Percentiles rank a stretch among this genome's conserved stretches.
Conservation (phyloP, 2,113 vertebrate genomes). For the Neogobius melanostomus region DNA sequence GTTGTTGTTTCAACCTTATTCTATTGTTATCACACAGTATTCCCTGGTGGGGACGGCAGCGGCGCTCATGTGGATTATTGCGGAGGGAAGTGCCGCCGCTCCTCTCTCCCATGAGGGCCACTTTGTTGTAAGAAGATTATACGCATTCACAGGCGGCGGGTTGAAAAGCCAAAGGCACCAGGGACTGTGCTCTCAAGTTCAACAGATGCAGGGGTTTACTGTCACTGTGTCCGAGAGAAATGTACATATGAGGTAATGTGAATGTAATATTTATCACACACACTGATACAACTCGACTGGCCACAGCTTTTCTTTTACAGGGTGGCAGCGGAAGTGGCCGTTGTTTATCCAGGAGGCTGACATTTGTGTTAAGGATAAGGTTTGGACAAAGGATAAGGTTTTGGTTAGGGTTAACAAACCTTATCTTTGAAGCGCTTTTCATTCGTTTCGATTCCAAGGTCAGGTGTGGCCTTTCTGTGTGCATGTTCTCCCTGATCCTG, state of each 20-base stretch:
- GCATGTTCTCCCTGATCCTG: no score
- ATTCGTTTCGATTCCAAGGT: no score
- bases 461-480: no score
- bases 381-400: no score
- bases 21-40: constrained; percentile 34
- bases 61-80: constrained; percentile 61
- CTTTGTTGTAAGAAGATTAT: constrained; percentile 49
- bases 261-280: no score
- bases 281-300: no score
- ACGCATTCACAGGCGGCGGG: constrained; percentile 35
- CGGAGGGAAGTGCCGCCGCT: constrained; percentile 38
- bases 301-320: no score
- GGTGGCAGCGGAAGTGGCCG: no score
- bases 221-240: background rate
- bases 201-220: background rate
- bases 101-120: constrained; percentile 23
- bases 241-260: background rate
- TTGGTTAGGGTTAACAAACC: no score
- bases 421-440: no score
- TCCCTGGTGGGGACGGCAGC: constrained; percentile 42
- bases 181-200: background rate
- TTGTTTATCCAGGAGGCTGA: no score
- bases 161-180: constrained; percentile 11
- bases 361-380: no score
- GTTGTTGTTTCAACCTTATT: constrained; percentile 15